Conservation (phyloP, 2,797 vertebrate species). For the Pipistrellus kuhlii region DNA sequence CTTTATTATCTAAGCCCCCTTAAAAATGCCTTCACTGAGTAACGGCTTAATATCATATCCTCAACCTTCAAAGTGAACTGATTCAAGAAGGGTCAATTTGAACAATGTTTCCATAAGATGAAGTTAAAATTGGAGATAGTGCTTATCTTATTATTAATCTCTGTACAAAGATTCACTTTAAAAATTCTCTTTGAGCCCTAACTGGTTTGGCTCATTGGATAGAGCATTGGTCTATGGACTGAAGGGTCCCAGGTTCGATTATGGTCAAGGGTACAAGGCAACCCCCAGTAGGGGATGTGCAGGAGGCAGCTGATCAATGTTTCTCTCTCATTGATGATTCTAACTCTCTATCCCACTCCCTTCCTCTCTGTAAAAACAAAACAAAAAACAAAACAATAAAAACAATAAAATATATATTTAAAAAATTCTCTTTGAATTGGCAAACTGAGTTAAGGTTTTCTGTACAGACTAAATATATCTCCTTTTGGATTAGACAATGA, state of each 20-base stretch:
- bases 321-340: too few relatives aligned
- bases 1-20: conserved; percentile 31
- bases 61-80: conserved; percentile 37
- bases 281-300: too few relatives aligned
- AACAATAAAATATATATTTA: too few relatives aligned
- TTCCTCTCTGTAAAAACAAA: too few relatives aligned
- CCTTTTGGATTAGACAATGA: conserved; percentile 36
- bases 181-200: conserved; percentile 16
- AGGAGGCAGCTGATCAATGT: too few relatives aligned
- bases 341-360: too few relatives aligned
- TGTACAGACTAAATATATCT: neutral
- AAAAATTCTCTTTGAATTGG: conserved; percentile 51
- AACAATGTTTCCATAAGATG: conserved; percentile 27
- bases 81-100: neutral
- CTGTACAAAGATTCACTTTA: neutral
- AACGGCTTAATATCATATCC: conserved; percentile 47
- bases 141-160: conserved; percentile 44
- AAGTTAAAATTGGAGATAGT: conserved; percentile 2
- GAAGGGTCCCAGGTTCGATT: too few relatives aligned
- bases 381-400: too few relatives aligned
- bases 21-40: conserved; percentile 43
- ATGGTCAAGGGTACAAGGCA: too few relatives aligned
- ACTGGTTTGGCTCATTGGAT: too few relatives aligned
- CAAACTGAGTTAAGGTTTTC: conserved; percentile 42
- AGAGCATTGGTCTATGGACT: too few relatives aligned